phyloP scores from a whole-genome alignment of 2,797 vertebrate species.

The Pangasius djambal region DNA sequence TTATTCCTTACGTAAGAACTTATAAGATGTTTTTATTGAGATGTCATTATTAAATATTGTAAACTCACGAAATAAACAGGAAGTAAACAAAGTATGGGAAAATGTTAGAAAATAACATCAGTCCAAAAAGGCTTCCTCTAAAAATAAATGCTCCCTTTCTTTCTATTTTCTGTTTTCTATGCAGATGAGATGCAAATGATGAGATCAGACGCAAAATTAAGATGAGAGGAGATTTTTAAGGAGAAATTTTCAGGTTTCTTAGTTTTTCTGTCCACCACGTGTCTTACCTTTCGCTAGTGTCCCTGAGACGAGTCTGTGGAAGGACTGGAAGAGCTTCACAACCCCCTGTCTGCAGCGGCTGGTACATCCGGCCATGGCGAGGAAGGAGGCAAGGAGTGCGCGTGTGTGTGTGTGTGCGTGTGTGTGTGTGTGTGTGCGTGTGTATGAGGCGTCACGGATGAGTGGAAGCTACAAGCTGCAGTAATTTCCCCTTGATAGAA shows the following conservation, averaged over 20 bases:
- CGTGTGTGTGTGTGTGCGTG: slow-evolving; percentile 1
- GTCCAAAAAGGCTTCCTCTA: background rate
- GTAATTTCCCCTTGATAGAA: background rate
- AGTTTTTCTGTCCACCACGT: background rate
- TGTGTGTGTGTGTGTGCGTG: background rate
- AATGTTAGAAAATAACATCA: background rate
- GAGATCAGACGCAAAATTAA: no score
- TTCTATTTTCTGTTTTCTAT: background rate
- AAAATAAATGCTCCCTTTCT: background rate
- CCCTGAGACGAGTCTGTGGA: slow-evolving; percentile 78
- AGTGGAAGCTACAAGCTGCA: slow-evolving; percentile 22
- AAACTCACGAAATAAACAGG: background rate
- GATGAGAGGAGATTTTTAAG: background rate
- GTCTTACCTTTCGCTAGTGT: slow-evolving; percentile 78
- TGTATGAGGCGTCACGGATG: background rate
- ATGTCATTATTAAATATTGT: background rate
- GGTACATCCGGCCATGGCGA: slow-evolving; percentile 77
- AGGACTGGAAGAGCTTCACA: slow-evolving; percentile 77
- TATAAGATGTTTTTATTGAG: no score
- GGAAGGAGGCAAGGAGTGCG: slow-evolving; percentile 8
- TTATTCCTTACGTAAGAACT: background rate
- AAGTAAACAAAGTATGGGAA: background rate
- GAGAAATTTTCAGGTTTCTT: background rate
- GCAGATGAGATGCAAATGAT: background rate
- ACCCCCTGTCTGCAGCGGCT: slow-evolving; percentile 78